Evolutionary conservation across 2,888 invertebrate genomes (phyloP).

Genomic region (Thera obeliscata): DNA sequence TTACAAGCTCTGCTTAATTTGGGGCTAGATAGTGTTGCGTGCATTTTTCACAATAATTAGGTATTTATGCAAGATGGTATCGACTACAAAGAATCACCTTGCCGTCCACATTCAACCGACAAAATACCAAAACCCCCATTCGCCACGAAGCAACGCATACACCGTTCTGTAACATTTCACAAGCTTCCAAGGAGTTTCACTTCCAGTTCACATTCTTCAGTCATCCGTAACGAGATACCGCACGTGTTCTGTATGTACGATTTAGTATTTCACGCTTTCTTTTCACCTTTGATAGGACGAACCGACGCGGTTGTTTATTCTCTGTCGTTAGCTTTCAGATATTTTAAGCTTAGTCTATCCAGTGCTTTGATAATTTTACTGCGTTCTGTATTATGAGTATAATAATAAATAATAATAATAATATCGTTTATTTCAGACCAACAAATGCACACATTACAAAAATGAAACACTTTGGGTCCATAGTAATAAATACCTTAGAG

Average conservation of each 20-base stretch:
- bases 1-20: too few relatives aligned
- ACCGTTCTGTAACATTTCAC: background rate
- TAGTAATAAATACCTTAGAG: too few relatives aligned
- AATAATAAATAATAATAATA: background rate
- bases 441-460: too few relatives aligned
- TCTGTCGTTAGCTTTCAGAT: constrained; percentile 9
- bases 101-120: too few relatives aligned
- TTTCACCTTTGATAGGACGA: constrained; percentile 18
- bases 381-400: background rate
- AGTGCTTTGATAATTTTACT: background rate
- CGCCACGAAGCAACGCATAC: too few relatives aligned
- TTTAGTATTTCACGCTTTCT: constrained; percentile 13
- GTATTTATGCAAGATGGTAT: too few relatives aligned
- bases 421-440: too few relatives aligned
- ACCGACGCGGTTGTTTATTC: constrained; percentile 9
- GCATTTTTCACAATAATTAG: too few relatives aligned
- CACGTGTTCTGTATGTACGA: constrained; percentile 2
- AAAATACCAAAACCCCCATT: too few relatives aligned
- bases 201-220: constrained; percentile 1
- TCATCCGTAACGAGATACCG: background rate
- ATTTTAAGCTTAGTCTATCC: constrained; percentile 7
- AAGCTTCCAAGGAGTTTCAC: constrained; percentile 6
- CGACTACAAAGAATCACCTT: too few relatives aligned
- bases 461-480: too few relatives aligned
- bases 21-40: too few relatives aligned